phyloP scores from a whole-genome alignment of 2,113 vertebrate genomes.

The Tauraco erythrolophus region DNA sequence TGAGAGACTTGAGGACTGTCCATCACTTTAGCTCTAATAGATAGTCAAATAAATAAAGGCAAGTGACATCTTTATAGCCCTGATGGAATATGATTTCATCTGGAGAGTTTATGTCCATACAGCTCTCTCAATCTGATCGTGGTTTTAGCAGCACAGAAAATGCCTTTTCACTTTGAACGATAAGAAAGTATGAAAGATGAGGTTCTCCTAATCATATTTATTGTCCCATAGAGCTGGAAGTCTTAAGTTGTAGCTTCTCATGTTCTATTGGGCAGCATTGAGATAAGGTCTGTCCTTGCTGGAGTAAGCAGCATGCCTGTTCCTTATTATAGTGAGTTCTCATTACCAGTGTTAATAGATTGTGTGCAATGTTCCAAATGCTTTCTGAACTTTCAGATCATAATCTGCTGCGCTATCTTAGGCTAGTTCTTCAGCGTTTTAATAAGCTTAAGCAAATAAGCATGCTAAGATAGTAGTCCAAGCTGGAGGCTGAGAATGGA shows the following conservation, averaged over 20 bases:
- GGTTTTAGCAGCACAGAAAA: slow-evolving; percentile 12
- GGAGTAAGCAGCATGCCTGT: not conserved
- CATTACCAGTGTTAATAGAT: not conserved
- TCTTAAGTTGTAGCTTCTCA: not conserved
- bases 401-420: not conserved
- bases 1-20: not conserved
- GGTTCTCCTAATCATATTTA: not conserved
- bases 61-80: not conserved
- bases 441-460: not conserved
- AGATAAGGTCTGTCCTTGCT: not conserved
- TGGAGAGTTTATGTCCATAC: not conserved
- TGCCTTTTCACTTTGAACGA: not conserved
- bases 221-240: not conserved
- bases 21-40: not conserved
- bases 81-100: not conserved
- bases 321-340: not conserved
- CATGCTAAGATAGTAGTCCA: not conserved
- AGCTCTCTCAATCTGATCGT: not conserved
- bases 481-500: not conserved
- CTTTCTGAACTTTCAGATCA: not conserved
- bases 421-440: not conserved
- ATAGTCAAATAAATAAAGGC: not conserved
- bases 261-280: not conserved
- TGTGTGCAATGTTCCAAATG: not conserved
- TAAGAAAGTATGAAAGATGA: not conserved